Evolutionary conservation across 2,797 vertebrate genomes (phyloP).

Genomic region (Pseudomugil tenellus): DNA sequence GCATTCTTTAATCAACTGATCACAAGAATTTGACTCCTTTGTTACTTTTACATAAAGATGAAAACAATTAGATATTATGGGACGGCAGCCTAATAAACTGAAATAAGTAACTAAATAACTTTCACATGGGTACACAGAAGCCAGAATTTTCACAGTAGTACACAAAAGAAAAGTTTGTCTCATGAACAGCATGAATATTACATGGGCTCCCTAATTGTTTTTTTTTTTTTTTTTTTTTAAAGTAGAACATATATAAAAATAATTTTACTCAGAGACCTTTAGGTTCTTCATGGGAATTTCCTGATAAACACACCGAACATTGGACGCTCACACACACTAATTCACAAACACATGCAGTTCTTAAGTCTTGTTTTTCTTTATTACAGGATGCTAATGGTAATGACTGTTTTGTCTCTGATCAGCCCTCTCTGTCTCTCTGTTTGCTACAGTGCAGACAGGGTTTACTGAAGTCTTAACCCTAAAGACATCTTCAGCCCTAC

Average conservation of each 20-base stretch:
- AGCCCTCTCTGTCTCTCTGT: slow-evolving; percentile 47
- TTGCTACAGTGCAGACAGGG: slow-evolving; percentile 62
- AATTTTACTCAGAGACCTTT: slow-evolving; percentile 49
- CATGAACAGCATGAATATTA: neutral
- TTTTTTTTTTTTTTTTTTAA: too few relatives aligned
- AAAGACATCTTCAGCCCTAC: slow-evolving; percentile 63
- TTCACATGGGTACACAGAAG: neutral
- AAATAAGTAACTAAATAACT: neutral
- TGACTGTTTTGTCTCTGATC: slow-evolving; percentile 77
- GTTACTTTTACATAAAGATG: neutral
- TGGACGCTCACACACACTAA: slow-evolving; percentile 25
- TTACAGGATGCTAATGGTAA: slow-evolving; percentile 70
- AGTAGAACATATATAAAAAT: slow-evolving; percentile 25
- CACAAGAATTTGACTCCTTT: neutral
- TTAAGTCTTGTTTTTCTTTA: slow-evolving; percentile 47
- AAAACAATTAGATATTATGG: neutral
- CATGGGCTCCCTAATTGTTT: too few relatives aligned
- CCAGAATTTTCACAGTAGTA: neutral
- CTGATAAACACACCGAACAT: slow-evolving; percentile 45
- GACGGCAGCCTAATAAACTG: neutral
- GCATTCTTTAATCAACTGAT: neutral
- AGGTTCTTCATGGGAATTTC: slow-evolving; percentile 64
- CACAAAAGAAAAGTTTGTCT: slow-evolving; percentile 2
- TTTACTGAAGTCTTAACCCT: slow-evolving; percentile 72
- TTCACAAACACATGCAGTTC: slow-evolving; percentile 27